A percentile compares a stretch with the other conserved stretches of the same genome.
Evolutionary conservation across 2,797 vertebrate genomes (phyloP).

Genomic region (Crenichthys baileyi): DNA sequence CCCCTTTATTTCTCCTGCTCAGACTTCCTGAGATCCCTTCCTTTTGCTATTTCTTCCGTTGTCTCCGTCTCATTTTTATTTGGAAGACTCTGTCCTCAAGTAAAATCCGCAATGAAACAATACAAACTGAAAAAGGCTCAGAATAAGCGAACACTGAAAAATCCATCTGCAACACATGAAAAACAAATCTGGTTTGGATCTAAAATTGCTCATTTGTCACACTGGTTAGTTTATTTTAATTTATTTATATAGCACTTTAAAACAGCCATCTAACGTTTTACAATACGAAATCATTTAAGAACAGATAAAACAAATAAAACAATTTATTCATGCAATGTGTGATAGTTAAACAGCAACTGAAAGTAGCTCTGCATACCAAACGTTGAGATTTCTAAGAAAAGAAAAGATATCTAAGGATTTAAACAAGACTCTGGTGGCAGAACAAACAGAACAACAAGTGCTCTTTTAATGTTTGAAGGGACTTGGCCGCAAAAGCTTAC

Average conservation of each 20-base stretch:
- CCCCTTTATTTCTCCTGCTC: not conserved
- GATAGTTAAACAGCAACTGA: constrained; percentile 7
- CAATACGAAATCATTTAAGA: too few relatives aligned
- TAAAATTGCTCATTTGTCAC: not conserved
- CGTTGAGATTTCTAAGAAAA: constrained; percentile 1
- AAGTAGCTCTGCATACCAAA: constrained; percentile 4
- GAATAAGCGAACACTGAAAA: not conserved
- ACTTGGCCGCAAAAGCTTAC: not conserved
- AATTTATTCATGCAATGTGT: too few relatives aligned
- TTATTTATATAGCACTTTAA: too few relatives aligned
- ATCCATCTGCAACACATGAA: not conserved
- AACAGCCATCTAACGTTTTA: too few relatives aligned
- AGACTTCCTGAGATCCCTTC: not conserved
- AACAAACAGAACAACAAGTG: not conserved
- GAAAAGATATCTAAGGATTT: constrained; percentile 4
- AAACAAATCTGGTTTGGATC: not conserved
- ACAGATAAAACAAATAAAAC: too few relatives aligned
- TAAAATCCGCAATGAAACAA: constrained; percentile 4
- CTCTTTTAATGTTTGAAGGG: not conserved
- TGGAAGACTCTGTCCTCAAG: constrained; percentile 7
- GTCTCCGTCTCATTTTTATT: constrained; percentile 21
- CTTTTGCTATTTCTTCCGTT: not conserved
- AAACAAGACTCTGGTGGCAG: not conserved
- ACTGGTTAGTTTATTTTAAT: too few relatives aligned
- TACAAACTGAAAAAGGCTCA: not conserved